Evolutionary conservation across 2,888 invertebrate genomes (phyloP).

Genomic region (Panzeria rudis): DNA sequence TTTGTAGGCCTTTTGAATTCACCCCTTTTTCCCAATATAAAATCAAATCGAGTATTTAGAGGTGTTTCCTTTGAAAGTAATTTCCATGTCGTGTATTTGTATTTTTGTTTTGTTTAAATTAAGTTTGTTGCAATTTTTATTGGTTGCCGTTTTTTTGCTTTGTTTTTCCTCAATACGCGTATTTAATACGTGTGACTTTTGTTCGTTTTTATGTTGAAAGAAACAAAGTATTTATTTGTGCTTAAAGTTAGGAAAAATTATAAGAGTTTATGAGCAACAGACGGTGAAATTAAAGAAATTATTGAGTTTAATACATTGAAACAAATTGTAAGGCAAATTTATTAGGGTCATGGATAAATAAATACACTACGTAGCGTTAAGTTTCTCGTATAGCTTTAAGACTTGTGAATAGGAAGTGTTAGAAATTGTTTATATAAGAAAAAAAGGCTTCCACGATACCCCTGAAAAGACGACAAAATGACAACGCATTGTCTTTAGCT

Average conservation of each 20-base stretch:
- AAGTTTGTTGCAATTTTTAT: conserved; percentile 76
- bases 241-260: conserved; percentile 34
- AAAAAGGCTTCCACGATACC: neutral
- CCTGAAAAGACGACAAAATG: too few relatives aligned
- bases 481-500: too few relatives aligned
- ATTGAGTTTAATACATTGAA: conserved; percentile 30
- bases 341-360: neutral
- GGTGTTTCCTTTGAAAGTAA: conserved; percentile 45
- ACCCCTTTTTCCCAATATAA: conserved; percentile 58
- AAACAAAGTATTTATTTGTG: conserved; percentile 48
- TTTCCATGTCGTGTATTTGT: conserved; percentile 41
- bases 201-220: conserved; percentile 8
- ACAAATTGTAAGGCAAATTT: conserved; percentile 16
- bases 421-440: too few relatives aligned
- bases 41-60: conserved; percentile 4
- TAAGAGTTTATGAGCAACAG: conserved; percentile 51
- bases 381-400: neutral
- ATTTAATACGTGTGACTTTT: conserved; percentile 46
- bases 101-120: conserved; percentile 65
- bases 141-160: conserved; percentile 56
- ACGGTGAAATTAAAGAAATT: neutral
- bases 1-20: conserved; percentile 28
- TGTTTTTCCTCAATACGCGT: neutral
- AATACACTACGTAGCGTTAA: neutral
- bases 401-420: too few relatives aligned